Evolutionary conservation across 1,140 invertebrate genomes (phyloP).

Genomic region (Rhopalosiphum padi): DNA sequence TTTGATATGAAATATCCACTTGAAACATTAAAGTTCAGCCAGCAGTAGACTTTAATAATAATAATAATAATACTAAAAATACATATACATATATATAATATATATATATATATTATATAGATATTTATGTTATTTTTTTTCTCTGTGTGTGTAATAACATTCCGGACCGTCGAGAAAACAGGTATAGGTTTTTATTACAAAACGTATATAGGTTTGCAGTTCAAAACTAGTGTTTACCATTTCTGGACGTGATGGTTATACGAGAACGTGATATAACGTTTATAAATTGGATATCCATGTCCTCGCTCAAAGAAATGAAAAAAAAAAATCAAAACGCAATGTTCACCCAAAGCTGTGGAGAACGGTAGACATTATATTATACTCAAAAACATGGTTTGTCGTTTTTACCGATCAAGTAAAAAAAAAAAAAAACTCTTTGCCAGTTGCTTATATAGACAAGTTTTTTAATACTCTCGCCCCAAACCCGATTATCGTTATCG

Average conservation of each 20-base stretch:
- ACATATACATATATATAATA: not conserved
- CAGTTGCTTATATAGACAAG: not conserved
- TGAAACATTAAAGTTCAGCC: not conserved
- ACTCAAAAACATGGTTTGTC: not conserved
- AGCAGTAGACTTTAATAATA: not conserved
- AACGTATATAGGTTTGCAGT: not conserved
- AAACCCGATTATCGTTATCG: not conserved
- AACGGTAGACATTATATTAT: not conserved
- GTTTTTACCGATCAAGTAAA: not conserved
- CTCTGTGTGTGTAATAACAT: not conserved
- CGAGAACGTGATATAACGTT: slow-evolving; percentile 49
- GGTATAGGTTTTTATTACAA: slow-evolving; percentile 18
- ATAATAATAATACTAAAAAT: not conserved
- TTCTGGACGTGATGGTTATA: slow-evolving; percentile 35
- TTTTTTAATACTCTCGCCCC: not conserved
- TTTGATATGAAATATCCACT: slow-evolving; percentile 8
- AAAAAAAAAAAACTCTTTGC: not conserved
- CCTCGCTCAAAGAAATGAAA: not conserved
- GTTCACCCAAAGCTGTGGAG: not conserved
- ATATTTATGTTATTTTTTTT: not conserved
- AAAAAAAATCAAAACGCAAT: not conserved
- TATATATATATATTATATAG: not conserved
- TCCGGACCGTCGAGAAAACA: slow-evolving; percentile 21
- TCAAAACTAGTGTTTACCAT: slow-evolving; percentile 41
- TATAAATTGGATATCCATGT: slow-evolving; percentile 47